A percentile compares a stretch with the other conserved stretches of the same genome.
These are phyloP conservation scores for Pogonophryne albipinna DNA, from an alignment of 2,797 vertebrate species.

Conservation along the genomic window DNA sequence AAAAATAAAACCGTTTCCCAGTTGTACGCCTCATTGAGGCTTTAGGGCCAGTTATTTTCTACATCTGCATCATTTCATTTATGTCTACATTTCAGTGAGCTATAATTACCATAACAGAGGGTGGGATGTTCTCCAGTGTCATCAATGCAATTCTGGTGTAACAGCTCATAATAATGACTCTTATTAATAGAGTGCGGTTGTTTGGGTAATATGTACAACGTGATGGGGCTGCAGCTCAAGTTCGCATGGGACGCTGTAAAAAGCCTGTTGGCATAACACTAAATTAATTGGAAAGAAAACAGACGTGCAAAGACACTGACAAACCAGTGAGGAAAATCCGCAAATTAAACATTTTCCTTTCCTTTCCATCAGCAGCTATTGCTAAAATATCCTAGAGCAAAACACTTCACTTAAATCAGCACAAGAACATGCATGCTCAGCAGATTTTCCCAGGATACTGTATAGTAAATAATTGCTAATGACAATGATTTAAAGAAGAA, in stretches of 20 bases:
- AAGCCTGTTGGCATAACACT: conserved; percentile 20
- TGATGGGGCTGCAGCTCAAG: conserved; percentile 22
- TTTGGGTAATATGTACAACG: conserved; percentile 47
- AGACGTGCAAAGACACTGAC: neutral
- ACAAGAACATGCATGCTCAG: conserved; percentile 19
- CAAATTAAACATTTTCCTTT: neutral
- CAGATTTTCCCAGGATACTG: conserved; percentile 30
- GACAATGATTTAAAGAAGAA: conserved; percentile 13
- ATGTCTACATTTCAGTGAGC: conserved; percentile 73
- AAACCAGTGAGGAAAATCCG: neutral
- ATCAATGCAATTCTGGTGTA: conserved; percentile 64
- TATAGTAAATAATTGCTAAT: conserved; percentile 43
- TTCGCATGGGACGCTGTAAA: conserved; percentile 35
- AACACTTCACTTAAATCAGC: conserved; percentile 29
- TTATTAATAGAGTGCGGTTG: conserved; percentile 62
- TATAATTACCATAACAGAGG: conserved; percentile 70
- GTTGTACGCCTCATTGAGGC: conserved; percentile 45
- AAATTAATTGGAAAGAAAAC: conserved; percentile 36
- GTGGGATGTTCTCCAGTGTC: conserved; percentile 67
- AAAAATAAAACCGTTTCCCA: conserved; percentile 46
- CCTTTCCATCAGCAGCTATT: conserved; percentile 15
- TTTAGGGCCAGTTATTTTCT: conserved; percentile 62
- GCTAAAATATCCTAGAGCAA: conserved; percentile 14
- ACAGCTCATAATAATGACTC: conserved; percentile 67
- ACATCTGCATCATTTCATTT: conserved; percentile 72